phyloP scores from a whole-genome alignment of 2,113 vertebrate species.

The Pseudorasbora parva region DNA sequence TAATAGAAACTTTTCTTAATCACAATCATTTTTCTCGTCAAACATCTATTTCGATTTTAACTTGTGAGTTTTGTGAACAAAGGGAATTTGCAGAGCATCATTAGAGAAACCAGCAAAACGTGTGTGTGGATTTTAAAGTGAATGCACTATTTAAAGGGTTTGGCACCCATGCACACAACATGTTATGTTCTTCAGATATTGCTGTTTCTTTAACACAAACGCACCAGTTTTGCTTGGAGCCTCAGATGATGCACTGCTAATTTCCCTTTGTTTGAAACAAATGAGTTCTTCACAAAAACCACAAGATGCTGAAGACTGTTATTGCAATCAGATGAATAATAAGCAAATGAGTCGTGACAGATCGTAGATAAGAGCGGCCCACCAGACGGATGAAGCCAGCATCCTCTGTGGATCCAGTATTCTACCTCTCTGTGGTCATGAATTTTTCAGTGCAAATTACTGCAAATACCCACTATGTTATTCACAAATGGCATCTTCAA shows the following conservation, averaged over 20 bases:
- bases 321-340: slow-evolving; percentile 29
- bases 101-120: background rate
- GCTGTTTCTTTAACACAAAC: background rate
- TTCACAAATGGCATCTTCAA: background rate
- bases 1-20: too few species aligned
- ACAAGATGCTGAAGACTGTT: slow-evolving; percentile 2
- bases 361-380: slow-evolving; percentile 2
- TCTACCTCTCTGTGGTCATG: background rate
- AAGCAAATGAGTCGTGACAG: background rate
- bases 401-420: background rate
- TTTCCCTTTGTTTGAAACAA: background rate
- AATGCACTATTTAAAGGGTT: background rate
- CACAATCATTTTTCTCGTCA: too few species aligned
- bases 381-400: background rate
- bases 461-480: slow-evolving; percentile 9
- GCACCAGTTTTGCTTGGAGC: background rate
- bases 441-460: slow-evolving; percentile 35
- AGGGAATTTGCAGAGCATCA: background rate
- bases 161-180: background rate
- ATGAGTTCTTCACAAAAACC: slow-evolving; percentile 12
- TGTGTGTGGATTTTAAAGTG: background rate
- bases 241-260: slow-evolving; percentile 10
- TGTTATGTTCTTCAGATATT: background rate
- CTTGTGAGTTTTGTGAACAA: too few species aligned
- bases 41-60: too few species aligned